phyloP scores from a whole-genome alignment of 2,888 invertebrate genomes.

The Orthonevra nobilis region DNA sequence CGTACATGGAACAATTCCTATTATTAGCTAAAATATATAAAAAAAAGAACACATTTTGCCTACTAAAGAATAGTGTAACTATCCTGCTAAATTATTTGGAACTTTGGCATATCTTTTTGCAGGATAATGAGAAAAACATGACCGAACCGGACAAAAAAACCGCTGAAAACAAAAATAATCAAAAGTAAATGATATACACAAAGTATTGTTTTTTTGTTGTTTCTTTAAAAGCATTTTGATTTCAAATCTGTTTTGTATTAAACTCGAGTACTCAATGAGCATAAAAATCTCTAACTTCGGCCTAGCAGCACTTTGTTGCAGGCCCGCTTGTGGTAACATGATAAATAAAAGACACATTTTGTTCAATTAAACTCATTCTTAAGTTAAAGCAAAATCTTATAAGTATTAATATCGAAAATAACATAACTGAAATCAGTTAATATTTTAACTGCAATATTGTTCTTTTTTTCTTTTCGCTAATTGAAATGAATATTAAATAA shows the following conservation, averaged over 20 bases:
- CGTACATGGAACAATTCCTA: conserved; percentile 73
- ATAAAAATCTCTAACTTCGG: conserved; percentile 5
- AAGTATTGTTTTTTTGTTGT: too few relatives aligned
- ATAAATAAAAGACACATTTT: conserved; percentile 28
- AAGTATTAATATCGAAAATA: conserved; percentile 36
- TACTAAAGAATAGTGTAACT: conserved; percentile 34
- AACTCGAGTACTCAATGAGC: conserved; percentile 18
- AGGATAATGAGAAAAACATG: conserved; percentile 79
- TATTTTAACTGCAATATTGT: neutral
- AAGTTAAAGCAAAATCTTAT: conserved; percentile 30
- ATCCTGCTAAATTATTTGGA: conserved; percentile 61
- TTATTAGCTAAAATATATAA: conserved; percentile 53
- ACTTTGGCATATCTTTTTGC: conserved; percentile 77
- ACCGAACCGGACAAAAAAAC: conserved; percentile 72
- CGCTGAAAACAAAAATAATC: conserved; percentile 55
- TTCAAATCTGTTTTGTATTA: conserved; percentile 13
- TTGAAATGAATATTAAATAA: conserved; percentile 20
- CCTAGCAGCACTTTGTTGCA: conserved; percentile 35
- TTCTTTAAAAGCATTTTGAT: conserved; percentile 37
- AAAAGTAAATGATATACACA: conserved; percentile 2
- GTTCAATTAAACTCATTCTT: conserved; percentile 20
- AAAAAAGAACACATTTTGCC: conserved; percentile 34
- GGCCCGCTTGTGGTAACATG: conserved; percentile 12
- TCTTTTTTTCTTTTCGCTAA: conserved; percentile 7
- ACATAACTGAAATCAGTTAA: conserved; percentile 7